Evolutionary conservation across 2,797 vertebrate genomes (phyloP).

Genomic region (Rhinogobio ventralis): DNA sequence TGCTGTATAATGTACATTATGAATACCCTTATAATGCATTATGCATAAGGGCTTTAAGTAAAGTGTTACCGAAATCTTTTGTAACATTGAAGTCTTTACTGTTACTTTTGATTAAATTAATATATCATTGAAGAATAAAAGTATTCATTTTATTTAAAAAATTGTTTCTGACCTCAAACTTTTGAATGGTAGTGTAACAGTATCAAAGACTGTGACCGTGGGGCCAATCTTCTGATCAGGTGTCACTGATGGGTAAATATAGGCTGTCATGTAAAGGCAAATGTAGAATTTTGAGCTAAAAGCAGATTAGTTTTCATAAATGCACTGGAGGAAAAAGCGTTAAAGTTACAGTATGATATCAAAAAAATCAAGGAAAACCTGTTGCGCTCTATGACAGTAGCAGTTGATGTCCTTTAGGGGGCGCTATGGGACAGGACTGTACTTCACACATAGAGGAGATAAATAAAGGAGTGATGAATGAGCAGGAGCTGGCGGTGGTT

Average conservation of each 20-base stretch:
- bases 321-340: background rate
- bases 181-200: too few species aligned
- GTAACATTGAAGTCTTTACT: background rate
- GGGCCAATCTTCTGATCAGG: background rate
- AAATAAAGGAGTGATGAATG: slow-evolving; percentile 57
- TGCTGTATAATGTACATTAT: too few species aligned
- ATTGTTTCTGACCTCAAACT: too few species aligned
- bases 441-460: background rate
- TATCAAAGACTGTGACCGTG: background rate
- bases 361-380: background rate
- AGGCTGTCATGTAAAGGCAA: background rate
- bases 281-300: background rate
- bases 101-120: background rate
- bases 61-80: too few species aligned
- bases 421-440: slow-evolving; percentile 7
- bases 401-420: slow-evolving; percentile 28
- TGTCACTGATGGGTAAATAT: background rate
- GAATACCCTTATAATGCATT: too few species aligned
- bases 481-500: slow-evolving; percentile 63
- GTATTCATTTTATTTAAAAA: background rate
- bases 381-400: background rate
- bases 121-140: background rate
- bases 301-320: background rate
- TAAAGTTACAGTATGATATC: background rate
- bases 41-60: too few species aligned